Percentiles rank a stretch among this genome's conserved stretches.
Evolutionary conservation across 1,140 invertebrate species (phyloP).

Genomic region (Papilio aristodemus): DNA sequence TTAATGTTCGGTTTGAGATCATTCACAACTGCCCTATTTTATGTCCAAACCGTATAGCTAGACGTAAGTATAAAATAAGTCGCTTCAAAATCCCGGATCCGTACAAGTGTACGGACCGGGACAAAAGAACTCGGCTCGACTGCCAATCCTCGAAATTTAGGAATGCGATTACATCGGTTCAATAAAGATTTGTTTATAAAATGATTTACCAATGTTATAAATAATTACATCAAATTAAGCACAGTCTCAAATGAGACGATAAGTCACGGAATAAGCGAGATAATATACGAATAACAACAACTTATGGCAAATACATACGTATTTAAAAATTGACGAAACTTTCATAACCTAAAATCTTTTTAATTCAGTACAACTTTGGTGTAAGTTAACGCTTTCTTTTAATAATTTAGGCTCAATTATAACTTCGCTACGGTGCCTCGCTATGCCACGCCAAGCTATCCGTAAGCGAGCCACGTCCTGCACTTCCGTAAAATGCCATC

Average conservation of each 20-base stretch:
- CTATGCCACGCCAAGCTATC: neutral
- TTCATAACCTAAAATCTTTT: too few relatives aligned
- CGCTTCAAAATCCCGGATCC: slow-evolving; percentile 7
- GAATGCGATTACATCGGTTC: neutral
- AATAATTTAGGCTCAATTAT: neutral
- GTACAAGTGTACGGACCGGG: neutral
- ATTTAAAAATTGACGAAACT: too few relatives aligned
- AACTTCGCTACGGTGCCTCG: neutral
- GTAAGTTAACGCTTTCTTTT: too few relatives aligned
- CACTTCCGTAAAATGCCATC: slow-evolving; percentile 10
- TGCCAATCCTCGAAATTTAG: neutral
- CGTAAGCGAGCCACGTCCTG: slow-evolving; percentile 3
- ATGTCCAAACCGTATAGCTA: slow-evolving; percentile 27
- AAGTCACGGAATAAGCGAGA: too few relatives aligned
- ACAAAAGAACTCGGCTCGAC: neutral
- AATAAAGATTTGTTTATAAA: too few relatives aligned
- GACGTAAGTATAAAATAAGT: slow-evolving; percentile 23
- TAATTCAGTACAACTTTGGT: too few relatives aligned
- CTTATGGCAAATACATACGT: too few relatives aligned
- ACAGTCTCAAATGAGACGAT: too few relatives aligned
- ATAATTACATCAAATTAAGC: too few relatives aligned
- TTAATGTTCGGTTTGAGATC: slow-evolving; percentile 29
- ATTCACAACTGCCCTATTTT: slow-evolving; percentile 33
- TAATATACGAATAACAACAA: too few relatives aligned
- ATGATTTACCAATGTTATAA: too few relatives aligned